Percentiles rank a stretch among this genome's conserved stretches.
Conservation (phyloP, 2,797 vertebrate species). For the Setipinna tenuifilis region DNA sequence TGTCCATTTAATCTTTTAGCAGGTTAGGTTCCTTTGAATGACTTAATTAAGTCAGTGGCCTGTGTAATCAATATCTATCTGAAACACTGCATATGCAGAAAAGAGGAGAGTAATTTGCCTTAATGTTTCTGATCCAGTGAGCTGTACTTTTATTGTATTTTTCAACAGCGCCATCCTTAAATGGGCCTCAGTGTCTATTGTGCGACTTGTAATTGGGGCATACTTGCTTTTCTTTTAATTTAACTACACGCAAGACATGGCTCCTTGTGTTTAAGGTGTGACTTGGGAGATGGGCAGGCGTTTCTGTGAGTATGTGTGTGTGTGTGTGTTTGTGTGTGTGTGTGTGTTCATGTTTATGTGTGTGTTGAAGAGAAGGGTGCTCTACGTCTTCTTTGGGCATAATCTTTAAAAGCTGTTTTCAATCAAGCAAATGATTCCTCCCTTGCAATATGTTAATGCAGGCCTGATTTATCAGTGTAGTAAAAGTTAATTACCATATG, state of each 20-base stretch:
- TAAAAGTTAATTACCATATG: constrained; percentile 98
- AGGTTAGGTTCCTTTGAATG: constrained; percentile 71
- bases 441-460: constrained; percentile 93
- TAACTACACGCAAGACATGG: not conserved
- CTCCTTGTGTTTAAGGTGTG: not conserved
- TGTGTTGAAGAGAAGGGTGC: constrained; percentile 41
- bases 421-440: constrained; percentile 95
- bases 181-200: not conserved
- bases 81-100: constrained; percentile 50
- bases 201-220: not conserved
- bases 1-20: constrained; percentile 83
- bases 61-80: constrained; percentile 76
- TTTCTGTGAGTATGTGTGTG: not conserved
- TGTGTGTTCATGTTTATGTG: not conserved
- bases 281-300: not conserved
- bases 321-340: not conserved
- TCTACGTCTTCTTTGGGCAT: constrained; percentile 67
- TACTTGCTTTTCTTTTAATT: constrained; percentile 7
- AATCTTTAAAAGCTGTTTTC: constrained; percentile 90
- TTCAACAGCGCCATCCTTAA: not conserved
- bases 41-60: constrained; percentile 83
- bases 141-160: constrained; percentile 1
- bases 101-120: constrained; percentile 8
- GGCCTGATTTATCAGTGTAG: constrained; percentile 91
- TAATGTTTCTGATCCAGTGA: constrained; percentile 7